Evolutionary conservation across 2,797 vertebrate species (phyloP).

Genomic region (Myoxocephalus aenaeus): DNA sequence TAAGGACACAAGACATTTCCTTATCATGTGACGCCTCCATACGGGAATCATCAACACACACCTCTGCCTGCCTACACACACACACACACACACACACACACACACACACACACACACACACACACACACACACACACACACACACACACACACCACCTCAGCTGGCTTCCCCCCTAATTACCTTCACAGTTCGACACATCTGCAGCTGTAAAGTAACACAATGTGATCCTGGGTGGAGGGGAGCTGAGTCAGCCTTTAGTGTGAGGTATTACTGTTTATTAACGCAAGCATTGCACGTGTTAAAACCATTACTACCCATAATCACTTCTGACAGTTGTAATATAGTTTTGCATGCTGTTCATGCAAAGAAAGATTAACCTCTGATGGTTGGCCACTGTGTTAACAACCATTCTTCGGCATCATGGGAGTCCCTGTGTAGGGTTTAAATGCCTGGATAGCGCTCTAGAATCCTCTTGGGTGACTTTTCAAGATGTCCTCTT

Average conservation of each 20-base stretch:
- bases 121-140: not conserved
- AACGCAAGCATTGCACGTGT: constrained; percentile 1
- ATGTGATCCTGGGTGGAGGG: not conserved
- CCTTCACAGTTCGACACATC: constrained; percentile 48
- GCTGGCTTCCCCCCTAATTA: constrained; percentile 19
- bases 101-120: constrained; percentile 19
- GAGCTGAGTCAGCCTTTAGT: constrained; percentile 37
- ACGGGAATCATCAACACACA: constrained; percentile 22
- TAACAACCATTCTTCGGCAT: not conserved
- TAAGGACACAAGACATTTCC: constrained; percentile 33
- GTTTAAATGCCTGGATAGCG: not conserved
- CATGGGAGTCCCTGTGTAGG: not conserved
- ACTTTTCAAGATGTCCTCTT: not conserved
- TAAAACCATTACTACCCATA: not conserved
- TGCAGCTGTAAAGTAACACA: constrained; percentile 45
- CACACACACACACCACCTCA: not conserved
- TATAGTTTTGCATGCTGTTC: constrained; percentile 9
- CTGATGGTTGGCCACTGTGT: not conserved
- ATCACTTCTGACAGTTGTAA: constrained; percentile 11
- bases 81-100: constrained; percentile 22
- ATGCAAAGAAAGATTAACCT: not conserved
- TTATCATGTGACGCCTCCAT: constrained; percentile 10
- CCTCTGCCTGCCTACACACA: constrained; percentile 10
- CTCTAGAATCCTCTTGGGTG: not conserved
- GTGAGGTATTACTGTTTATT: constrained; percentile 16